phyloP scores from a whole-genome alignment of 2,888 invertebrate genomes.

The Gymnoscelis rufifasciata region DNA sequence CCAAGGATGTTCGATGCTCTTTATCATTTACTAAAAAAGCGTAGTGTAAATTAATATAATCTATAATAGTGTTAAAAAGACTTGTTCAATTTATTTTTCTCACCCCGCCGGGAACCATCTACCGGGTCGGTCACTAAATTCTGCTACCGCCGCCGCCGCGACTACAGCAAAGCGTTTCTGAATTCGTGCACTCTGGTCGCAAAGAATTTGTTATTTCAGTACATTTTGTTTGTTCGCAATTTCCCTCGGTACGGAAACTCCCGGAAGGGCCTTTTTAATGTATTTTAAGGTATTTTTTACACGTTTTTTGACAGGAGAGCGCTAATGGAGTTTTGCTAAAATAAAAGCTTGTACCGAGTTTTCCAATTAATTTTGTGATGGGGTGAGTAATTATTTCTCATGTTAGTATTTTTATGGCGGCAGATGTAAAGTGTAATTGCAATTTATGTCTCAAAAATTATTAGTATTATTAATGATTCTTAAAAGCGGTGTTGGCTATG shows the following conservation, averaged over 20 bases:
- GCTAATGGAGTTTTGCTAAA: conserved; percentile 24
- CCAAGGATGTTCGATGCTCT: too few relatives aligned
- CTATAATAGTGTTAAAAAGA: too few relatives aligned
- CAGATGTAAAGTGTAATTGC: conserved; percentile 1
- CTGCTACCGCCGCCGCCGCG: too few relatives aligned
- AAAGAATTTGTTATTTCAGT: conserved; percentile 26
- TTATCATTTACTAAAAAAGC: too few relatives aligned
- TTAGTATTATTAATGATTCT: too few relatives aligned
- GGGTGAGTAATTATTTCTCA: conserved; percentile 9
- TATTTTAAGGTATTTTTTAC: conserved; percentile 22
- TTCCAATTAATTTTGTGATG: conserved; percentile 16
- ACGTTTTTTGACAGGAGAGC: conserved; percentile 14
- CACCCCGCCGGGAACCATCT: too few relatives aligned
- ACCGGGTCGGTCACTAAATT: too few relatives aligned
- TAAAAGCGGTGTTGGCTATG: too few relatives aligned
- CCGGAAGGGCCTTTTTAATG: conserved; percentile 23
- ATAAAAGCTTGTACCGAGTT: conserved; percentile 19
- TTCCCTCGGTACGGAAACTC: conserved; percentile 13
- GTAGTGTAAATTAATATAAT: too few relatives aligned
- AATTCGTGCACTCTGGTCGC: conserved; percentile 18
- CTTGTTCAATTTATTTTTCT: too few relatives aligned
- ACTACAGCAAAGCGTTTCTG: too few relatives aligned
- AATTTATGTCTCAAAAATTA: too few relatives aligned
- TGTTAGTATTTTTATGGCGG: conserved; percentile 7
- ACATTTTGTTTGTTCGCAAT: conserved; percentile 14